Evolutionary conservation across 37 sponge, comb jelly and placozoan species (phyloP), one percentile per base, ranked within the genome.

Genomic region (Mnemiopsis leidyi): DNA sequence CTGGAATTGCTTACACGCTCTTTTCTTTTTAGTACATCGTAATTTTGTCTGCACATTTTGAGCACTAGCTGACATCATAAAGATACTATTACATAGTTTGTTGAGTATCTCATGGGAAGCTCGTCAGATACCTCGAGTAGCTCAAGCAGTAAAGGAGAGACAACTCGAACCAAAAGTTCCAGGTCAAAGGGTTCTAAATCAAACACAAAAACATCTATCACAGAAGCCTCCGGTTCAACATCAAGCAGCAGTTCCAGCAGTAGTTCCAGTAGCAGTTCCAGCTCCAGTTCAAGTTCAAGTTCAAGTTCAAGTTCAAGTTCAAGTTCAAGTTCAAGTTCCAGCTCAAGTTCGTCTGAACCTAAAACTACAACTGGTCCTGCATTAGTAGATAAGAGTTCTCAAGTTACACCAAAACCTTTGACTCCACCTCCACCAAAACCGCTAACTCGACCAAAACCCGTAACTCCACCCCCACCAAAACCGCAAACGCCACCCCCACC

Each of bases 391-490:
- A 13, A 71, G 75, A 25, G 3, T 5, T 23, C 75, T 29, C 75
- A 71, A 28, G 30, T 71, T 7, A 71, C 75, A 29, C 75, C 75
- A 71, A 71, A 71, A 71, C 75, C 75, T 5, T 29, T 5, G 20
- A 71, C 75, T 28, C 7, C 75, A 28, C 75, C 75, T 5, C 75
- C 75, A 23, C 75, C 75, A 28, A 71, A 71, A 71, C 75, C 75
- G 3, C 13, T 13, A 48, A 48, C 61, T 48, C 61, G 9, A 48
- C 61, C 61, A 48, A 71, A 71, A 71, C 75, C 25, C 5, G 30
- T 25, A 7, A 71, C 75, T 71, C 75, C 75, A 7, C 75, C 75
- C 25, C 75, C 75, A 23, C 75, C 75, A 23, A 71, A 71, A 71
- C 75, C 30, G n/a, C 21, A 13, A 7, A 29, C 75, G 5, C 61